phyloP scores from a whole-genome alignment of 2,888 invertebrate species.

The Papilio gigon region DNA sequence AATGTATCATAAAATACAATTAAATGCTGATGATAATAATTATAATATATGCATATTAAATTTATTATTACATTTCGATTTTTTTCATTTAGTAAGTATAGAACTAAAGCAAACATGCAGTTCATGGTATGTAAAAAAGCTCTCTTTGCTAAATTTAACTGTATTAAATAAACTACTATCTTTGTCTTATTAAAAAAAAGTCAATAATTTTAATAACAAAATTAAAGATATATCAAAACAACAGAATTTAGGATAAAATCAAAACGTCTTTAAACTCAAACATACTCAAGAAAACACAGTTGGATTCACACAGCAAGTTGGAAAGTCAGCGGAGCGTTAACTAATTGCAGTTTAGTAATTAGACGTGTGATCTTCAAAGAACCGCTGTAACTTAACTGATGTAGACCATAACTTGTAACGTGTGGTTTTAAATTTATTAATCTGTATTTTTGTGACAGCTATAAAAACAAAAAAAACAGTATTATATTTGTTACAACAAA shows the following conservation, averaged over 20 bases:
- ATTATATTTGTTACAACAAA: background rate
- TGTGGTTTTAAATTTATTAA: conserved; percentile 11
- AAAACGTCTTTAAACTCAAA: conserved; percentile 40
- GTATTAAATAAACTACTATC: background rate
- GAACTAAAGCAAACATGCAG: no score
- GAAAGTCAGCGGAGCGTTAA: conserved; percentile 56
- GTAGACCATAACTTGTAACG: conserved; percentile 31
- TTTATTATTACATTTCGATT: no score
- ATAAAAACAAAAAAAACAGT: no score
- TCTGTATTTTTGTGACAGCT: background rate
- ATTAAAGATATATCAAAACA: background rate
- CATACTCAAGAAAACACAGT: conserved; percentile 49
- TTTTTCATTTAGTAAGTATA: no score
- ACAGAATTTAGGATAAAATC: conserved; percentile 14
- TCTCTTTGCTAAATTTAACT: background rate
- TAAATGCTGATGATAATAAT: background rate
- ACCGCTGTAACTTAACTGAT: conserved; percentile 47
- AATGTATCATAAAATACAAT: conserved; percentile 4
- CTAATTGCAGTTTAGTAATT: conserved; percentile 65
- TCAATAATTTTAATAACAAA: background rate
- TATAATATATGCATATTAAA: no score
- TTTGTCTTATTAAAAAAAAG: background rate
- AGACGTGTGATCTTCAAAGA: conserved; percentile 57
- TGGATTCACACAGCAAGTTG: conserved; percentile 56
- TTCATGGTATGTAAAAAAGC: no score